Evolutionary conservation across 2,113 vertebrate genomes (phyloP).

Genomic region (Cichladusa arquata): DNA sequence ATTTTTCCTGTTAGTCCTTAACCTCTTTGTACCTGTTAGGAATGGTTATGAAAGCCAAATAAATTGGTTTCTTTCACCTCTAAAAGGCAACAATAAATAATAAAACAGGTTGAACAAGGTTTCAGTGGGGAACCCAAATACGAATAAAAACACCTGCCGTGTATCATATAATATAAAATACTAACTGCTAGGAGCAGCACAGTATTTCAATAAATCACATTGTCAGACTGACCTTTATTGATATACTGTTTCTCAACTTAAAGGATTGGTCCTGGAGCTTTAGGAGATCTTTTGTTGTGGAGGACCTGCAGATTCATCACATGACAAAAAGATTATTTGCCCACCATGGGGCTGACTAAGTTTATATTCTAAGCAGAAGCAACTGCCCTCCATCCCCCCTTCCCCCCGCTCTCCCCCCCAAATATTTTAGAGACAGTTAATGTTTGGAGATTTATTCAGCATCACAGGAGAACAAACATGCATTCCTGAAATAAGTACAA

Average conservation of each 20-base stretch:
- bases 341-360: background rate
- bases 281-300: constrained; percentile 62
- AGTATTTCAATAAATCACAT: constrained; percentile 73
- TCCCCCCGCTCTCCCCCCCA: too few species aligned
- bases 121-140: constrained; percentile 64
- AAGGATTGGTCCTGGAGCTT: constrained; percentile 62
- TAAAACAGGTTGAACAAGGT: constrained; percentile 64
- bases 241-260: constrained; percentile 60
- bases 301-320: constrained; percentile 51
- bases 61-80: constrained; percentile 73
- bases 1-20: constrained; percentile 71
- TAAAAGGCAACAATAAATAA: constrained; percentile 75
- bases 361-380: constrained; percentile 36
- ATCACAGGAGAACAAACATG: background rate
- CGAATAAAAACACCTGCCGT: constrained; percentile 61
- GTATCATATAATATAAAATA: constrained; percentile 69
- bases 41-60: constrained; percentile 68
- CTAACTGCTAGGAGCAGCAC: constrained; percentile 43
- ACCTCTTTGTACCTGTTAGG: constrained; percentile 58
- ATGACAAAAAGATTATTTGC: constrained; percentile 61
- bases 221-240: constrained; percentile 76
- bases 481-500: constrained; percentile 9
- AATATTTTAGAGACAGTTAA: background rate
- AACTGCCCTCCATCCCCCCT: too few species aligned
- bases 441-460: constrained; percentile 8